These are phyloP conservation scores for Coptodon rendalli DNA, from an alignment of 2,113 vertebrate genomes.

Conservation along the genomic window DNA sequence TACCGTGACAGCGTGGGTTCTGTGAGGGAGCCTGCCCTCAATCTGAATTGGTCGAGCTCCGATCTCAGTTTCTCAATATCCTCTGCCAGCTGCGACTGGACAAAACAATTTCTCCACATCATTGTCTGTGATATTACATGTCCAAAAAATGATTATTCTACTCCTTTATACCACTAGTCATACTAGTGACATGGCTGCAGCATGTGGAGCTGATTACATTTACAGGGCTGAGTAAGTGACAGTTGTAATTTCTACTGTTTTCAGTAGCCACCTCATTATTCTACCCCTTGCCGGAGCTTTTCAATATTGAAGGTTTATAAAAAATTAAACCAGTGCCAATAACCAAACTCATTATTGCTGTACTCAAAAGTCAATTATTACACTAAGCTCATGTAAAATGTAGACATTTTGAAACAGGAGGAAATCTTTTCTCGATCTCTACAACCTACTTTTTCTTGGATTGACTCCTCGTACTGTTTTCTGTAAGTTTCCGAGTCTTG, in stretches of 20 bases:
- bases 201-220: neutral
- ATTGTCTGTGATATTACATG: neutral
- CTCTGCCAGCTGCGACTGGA: slow-evolving; percentile 89
- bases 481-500: slow-evolving; percentile 95
- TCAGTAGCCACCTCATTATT: neutral
- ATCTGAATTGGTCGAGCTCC: slow-evolving; percentile 89
- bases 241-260: neutral
- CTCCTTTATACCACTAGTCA: neutral
- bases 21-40: slow-evolving; percentile 90
- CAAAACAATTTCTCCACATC: neutral
- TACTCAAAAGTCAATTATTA: neutral
- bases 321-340: neutral
- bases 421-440: neutral
- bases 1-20: slow-evolving; percentile 94
- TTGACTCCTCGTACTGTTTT: slow-evolving; percentile 95
- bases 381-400: neutral
- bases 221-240: neutral
- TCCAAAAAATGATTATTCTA: neutral
- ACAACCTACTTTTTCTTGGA: slow-evolving; percentile 90
- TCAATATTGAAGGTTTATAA: slow-evolving; percentile 20
- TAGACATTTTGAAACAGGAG: neutral
- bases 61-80: slow-evolving; percentile 93
- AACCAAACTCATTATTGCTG: slow-evolving; percentile 7
- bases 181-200: neutral
- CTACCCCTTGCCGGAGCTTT: neutral